Evolutionary conservation across 1,140 invertebrate genomes (phyloP).

Genomic region (Leptopilina boulardi): DNA sequence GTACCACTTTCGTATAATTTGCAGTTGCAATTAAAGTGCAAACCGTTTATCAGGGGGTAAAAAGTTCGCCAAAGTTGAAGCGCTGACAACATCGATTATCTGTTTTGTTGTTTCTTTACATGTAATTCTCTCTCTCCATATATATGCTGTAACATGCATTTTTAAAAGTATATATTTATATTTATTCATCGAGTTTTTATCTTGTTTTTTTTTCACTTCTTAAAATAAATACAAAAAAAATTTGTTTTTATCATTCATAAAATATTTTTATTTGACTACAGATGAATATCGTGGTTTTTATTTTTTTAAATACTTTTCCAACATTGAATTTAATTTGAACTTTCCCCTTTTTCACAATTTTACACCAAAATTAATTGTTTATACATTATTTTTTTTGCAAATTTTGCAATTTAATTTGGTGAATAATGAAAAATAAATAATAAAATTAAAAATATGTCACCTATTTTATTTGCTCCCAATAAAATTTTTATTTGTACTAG

Average conservation of each 20-base stretch:
- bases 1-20: not conserved
- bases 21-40: slow-evolving; percentile 24
- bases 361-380: no score
- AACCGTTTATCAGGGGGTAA: slow-evolving; percentile 10
- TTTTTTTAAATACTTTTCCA: no score
- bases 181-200: slow-evolving; percentile 14
- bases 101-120: slow-evolving; percentile 30
- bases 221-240: not conserved
- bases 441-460: no score
- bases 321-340: no score
- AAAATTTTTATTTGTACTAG: no score
- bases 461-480: no score
- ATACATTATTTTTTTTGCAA: no score
- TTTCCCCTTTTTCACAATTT: no score
- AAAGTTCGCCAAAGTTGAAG: slow-evolving; percentile 31
- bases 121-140: slow-evolving; percentile 12
- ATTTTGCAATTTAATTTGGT: no score
- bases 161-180: not conserved
- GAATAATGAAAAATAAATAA: no score
- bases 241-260: not conserved
- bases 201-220: not conserved
- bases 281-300: not conserved
- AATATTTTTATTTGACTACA: not conserved
- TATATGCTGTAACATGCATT: slow-evolving; percentile 1
- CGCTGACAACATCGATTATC: slow-evolving; percentile 20